phyloP scores from a whole-genome alignment of 92 coral and sea anemone species.

The Phenganax subtilis region DNA sequence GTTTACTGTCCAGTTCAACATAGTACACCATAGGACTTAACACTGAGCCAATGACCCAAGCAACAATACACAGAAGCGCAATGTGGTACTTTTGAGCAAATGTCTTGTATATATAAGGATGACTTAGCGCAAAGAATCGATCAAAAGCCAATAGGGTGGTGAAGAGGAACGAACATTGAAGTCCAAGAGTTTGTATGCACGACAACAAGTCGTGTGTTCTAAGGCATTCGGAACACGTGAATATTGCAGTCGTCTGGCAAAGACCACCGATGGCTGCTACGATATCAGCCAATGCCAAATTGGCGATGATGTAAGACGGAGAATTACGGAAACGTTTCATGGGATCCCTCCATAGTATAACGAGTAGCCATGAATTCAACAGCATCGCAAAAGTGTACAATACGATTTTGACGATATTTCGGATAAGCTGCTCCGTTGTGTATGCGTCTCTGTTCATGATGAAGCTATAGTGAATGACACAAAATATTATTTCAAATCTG shows the following conservation, averaged over 20 bases:
- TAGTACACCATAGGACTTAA: background rate
- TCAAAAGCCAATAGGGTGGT: slow-evolving; percentile 6
- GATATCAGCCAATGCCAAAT: slow-evolving; percentile 28
- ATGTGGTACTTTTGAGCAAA: background rate
- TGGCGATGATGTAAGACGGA: slow-evolving; percentile 18
- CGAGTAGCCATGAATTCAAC: background rate
- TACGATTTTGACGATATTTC: background rate
- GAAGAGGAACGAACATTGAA: slow-evolving; percentile 3
- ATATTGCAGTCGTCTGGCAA: background rate
- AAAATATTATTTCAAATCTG: too few species aligned
- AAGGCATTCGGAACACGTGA: background rate
- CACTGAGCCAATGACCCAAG: background rate
- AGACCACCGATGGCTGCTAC: slow-evolving; percentile 24
- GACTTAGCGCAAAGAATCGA: slow-evolving; percentile 22
- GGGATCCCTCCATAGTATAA: slow-evolving; percentile 19
- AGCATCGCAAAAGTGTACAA: background rate
- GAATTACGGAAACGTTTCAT: slow-evolving; percentile 15
- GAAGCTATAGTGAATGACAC: too few species aligned
- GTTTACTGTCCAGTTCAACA: background rate
- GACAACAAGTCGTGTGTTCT: background rate
- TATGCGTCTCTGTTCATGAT: too few species aligned
- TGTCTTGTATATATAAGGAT: background rate
- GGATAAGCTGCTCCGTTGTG: slow-evolving; percentile 4
- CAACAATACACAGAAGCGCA: background rate
- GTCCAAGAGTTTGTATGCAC: slow-evolving; percentile 2